Conservation (phyloP, 2,113 vertebrate species). For the Salvelinus alpinus region DNA sequence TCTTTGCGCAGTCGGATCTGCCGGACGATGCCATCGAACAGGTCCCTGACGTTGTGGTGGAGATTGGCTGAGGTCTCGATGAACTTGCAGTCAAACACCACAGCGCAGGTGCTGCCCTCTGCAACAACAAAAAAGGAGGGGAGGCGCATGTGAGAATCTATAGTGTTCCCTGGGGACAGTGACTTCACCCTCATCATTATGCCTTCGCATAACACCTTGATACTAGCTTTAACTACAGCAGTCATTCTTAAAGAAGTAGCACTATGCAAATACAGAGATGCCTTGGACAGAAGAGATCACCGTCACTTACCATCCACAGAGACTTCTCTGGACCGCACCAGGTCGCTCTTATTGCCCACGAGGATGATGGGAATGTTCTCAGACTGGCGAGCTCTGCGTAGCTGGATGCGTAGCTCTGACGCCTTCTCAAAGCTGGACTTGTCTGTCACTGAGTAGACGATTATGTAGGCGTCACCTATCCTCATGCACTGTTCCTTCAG, state of each 20-base stretch:
- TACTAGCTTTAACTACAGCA: neutral
- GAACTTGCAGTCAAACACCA: slow-evolving; percentile 98
- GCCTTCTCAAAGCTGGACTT: slow-evolving; percentile 98
- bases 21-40: slow-evolving; percentile 93
- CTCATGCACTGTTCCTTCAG: slow-evolving; percentile 95
- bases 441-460: slow-evolving; percentile 97
- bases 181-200: neutral
- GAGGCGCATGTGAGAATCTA: slow-evolving; percentile 21
- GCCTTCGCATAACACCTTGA: neutral
- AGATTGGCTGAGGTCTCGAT: slow-evolving; percentile 94
- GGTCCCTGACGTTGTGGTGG: slow-evolving; percentile 92
- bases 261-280: no score
- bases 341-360: slow-evolving; percentile 96
- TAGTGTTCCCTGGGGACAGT: neutral
- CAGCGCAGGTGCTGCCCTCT: slow-evolving; percentile 96
- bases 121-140: slow-evolving; percentile 13
- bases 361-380: slow-evolving; percentile 98
- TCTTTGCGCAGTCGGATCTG: slow-evolving; percentile 95
- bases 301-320: slow-evolving; percentile 89
- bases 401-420: slow-evolving; percentile 93
- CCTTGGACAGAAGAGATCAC: neutral
- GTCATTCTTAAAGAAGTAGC: neutral
- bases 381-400: slow-evolving; percentile 89
- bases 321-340: slow-evolving; percentile 95
- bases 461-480: slow-evolving; percentile 97